A percentile compares a stretch with the other conserved stretches of the same genome.
These are phyloP conservation scores for Thereva unica DNA, from an alignment of 2,888 invertebrate genomes.

Conservation along the genomic window DNA sequence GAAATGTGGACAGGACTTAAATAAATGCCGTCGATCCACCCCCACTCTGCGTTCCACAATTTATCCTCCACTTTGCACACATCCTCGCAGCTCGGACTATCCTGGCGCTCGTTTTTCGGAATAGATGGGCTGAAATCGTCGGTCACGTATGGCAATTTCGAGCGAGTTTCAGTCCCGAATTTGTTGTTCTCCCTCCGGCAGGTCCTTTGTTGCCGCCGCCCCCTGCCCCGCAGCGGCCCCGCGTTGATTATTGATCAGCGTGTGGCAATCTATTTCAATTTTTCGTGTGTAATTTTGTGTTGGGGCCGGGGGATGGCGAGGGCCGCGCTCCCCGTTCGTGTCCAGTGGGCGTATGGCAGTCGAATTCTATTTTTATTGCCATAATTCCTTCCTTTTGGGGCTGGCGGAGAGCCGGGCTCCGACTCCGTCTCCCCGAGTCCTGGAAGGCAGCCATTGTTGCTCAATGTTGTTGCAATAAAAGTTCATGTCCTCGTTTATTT, in stretches of 20 bases:
- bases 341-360: constrained; percentile 13
- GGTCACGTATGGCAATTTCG: constrained; percentile 31
- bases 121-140: constrained; percentile 4
- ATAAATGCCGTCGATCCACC: too few species aligned
- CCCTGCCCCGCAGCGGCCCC: neutral
- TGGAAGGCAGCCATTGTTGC: constrained; percentile 13
- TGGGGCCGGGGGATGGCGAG: constrained; percentile 2
- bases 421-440: neutral
- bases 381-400: constrained; percentile 22
- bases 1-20: too few species aligned
- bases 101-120: constrained; percentile 18
- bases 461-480: constrained; percentile 39
- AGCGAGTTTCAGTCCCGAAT: constrained; percentile 1
- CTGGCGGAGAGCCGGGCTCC: constrained; percentile 3
- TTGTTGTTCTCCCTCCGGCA: neutral
- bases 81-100: neutral
- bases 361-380: constrained; percentile 26
- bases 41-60: too few species aligned
- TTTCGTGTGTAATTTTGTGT: constrained; percentile 35
- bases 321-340: neutral
- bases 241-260: constrained; percentile 30
- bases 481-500: constrained; percentile 43
- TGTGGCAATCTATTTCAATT: constrained; percentile 30
- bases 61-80: too few species aligned
- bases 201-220: neutral